Conservation (phyloP, 2,888 invertebrate species). For the Pyralis farinalis region DNA sequence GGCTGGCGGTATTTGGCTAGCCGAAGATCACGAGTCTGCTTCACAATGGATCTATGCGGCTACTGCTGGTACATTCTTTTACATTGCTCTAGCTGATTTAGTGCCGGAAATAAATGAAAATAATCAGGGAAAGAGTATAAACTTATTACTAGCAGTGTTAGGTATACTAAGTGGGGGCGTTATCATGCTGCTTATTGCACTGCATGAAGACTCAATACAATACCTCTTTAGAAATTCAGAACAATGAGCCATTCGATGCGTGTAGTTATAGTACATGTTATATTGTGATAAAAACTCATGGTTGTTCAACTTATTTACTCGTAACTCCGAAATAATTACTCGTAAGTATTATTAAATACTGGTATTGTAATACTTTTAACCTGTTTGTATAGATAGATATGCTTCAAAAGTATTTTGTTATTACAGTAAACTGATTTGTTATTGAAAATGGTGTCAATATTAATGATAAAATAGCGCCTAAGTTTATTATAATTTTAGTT, state of each 20-base stretch:
- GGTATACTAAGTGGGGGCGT: constrained; percentile 85
- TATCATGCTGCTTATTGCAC: constrained; percentile 88
- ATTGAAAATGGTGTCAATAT: too few species aligned
- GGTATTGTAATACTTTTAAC: too few species aligned
- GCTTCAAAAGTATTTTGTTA: too few species aligned
- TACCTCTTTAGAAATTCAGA: constrained; percentile 70
- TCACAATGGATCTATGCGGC: constrained; percentile 90
- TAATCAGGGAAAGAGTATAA: constrained; percentile 72
- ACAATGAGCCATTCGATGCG: constrained; percentile 41
- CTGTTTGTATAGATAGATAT: too few species aligned
- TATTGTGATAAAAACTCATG: constrained; percentile 24
- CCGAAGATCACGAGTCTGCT: constrained; percentile 85
- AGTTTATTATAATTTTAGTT: background rate
- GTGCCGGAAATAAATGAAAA: constrained; percentile 83
- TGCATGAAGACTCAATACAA: constrained; percentile 84
- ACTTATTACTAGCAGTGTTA: constrained; percentile 82
- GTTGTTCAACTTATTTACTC: constrained; percentile 14
- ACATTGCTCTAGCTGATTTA: constrained; percentile 90
- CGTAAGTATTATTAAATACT: too few species aligned
- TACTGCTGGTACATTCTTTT: constrained; percentile 90
- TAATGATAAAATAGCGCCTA: too few species aligned
- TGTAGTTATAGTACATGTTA: background rate
- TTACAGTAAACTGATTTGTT: too few species aligned
- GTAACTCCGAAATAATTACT: too few species aligned
- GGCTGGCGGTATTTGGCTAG: constrained; percentile 85